A percentile compares a stretch with the other conserved stretches of the same genome.
These are phyloP conservation scores for Axis porcinus DNA, from an alignment of 2,113 vertebrate species.

Conservation along the genomic window DNA sequence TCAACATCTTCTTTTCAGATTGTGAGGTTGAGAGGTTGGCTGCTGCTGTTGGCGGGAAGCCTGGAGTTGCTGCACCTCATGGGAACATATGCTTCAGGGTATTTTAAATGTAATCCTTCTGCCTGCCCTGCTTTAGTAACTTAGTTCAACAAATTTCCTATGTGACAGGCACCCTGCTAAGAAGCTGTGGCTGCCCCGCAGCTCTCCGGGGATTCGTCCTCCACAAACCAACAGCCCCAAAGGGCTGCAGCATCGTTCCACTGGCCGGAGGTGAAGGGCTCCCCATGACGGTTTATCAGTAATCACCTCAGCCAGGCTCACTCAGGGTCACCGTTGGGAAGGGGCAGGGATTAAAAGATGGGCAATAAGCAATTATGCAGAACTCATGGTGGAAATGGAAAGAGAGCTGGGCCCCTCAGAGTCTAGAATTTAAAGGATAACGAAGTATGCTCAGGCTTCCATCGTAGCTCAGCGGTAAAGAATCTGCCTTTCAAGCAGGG, in stretches of 20 bases:
- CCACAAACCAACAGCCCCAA: not conserved
- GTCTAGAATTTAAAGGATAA: not conserved
- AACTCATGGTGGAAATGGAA: not conserved
- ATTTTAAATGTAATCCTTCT: constrained; percentile 21
- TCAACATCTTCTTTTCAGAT: not conserved
- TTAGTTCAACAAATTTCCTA: constrained; percentile 18
- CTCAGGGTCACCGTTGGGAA: not conserved
- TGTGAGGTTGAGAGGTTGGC: not conserved
- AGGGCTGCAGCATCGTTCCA: not conserved
- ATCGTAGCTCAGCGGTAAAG: not conserved
- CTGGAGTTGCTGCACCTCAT: not conserved
- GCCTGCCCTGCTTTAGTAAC: not conserved
- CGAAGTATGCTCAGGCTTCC: not conserved
- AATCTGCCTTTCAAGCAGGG: not conserved
- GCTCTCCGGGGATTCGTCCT: not conserved
- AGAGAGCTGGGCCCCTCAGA: not conserved
- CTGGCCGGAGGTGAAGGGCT: not conserved
- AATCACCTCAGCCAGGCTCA: not conserved
- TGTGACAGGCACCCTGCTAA: not conserved
- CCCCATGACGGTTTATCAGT: not conserved
- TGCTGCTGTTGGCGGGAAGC: not conserved
- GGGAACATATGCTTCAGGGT: not conserved
- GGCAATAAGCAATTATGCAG: not conserved
- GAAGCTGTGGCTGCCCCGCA: not conserved
- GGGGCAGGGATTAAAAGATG: not conserved